phyloP scores from a whole-genome alignment of 2,797 vertebrate species.

The Emydoidea blandingii region DNA sequence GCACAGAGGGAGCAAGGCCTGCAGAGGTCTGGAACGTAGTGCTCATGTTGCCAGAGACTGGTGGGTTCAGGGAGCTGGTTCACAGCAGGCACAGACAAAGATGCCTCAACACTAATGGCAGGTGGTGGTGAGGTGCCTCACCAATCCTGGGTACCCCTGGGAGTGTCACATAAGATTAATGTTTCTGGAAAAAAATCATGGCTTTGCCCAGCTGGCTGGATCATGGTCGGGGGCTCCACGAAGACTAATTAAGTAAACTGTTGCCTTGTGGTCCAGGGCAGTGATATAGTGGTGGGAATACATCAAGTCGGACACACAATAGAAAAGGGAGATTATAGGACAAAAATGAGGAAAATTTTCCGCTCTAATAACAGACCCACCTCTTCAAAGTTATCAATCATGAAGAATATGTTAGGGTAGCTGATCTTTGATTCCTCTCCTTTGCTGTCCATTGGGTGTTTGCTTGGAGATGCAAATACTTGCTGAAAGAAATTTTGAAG shows the following conservation, averaged over 20 bases:
- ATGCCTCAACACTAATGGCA: not conserved
- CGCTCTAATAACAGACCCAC: constrained; percentile 73
- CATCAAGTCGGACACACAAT: not conserved
- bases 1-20: not conserved
- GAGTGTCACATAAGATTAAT: not conserved
- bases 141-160: not conserved
- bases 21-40: not conserved
- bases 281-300: not conserved
- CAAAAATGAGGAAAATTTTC: not conserved
- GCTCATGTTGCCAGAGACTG: not conserved
- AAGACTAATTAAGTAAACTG: not conserved
- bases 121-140: not conserved
- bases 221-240: not conserved
- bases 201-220: not conserved
- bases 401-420: constrained; percentile 99
- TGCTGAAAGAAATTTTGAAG: constrained; percentile 81
- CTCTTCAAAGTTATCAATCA: constrained; percentile 99
- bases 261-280: not conserved
- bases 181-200: not conserved
- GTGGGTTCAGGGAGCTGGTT: not conserved
- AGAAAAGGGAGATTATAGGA: not conserved
- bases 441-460: constrained; percentile 99
- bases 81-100: not conserved
- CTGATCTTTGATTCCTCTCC: constrained; percentile 99
- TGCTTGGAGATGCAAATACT: constrained; percentile 98